Percentiles rank a stretch among this genome's conserved stretches.
Conservation (phyloP, 2,888 invertebrate genomes). For the Spicauda simplicius region DNA sequence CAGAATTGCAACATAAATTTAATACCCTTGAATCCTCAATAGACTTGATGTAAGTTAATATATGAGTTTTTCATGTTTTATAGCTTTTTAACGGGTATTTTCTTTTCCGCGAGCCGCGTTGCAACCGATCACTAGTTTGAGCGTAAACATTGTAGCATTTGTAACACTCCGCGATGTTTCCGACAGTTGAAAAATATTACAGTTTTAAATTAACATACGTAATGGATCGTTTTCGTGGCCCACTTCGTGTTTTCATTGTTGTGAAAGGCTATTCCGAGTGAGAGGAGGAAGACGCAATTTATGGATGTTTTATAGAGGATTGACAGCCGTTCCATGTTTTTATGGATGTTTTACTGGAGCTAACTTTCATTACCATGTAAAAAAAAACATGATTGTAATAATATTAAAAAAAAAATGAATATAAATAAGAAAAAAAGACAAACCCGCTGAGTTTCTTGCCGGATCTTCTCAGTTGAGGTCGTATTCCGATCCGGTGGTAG, state of each 20-base stretch:
- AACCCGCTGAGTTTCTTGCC: too few species aligned
- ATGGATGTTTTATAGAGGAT: constrained; percentile 34
- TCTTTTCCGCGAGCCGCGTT: constrained; percentile 6
- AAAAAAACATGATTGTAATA: too few species aligned
- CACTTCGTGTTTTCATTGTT: constrained; percentile 34
- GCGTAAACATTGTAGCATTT: constrained; percentile 28
- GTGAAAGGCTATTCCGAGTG: constrained; percentile 24
- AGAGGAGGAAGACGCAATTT: constrained; percentile 23
- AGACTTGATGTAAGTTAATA: background rate
- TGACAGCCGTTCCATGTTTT: constrained; percentile 23
- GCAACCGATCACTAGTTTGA: constrained; percentile 29
- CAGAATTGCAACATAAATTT: too few species aligned
- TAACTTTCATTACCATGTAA: too few species aligned
- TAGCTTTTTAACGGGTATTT: constrained; percentile 24
- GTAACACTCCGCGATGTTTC: constrained; percentile 30
- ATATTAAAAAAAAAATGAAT: too few species aligned
- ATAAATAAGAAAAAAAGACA: too few species aligned
- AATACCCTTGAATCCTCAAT: too few species aligned
- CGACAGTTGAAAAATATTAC: constrained; percentile 36
- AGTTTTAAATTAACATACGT: constrained; percentile 33
- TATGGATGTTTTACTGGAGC: constrained; percentile 7
- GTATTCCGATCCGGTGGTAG: too few species aligned
- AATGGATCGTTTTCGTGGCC: constrained; percentile 27
- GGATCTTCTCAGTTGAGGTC: too few species aligned
- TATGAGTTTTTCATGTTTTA: constrained; percentile 17